Evolutionary conservation across 2,797 vertebrate species (phyloP).

Genomic region (Poecilia wingei): DNA sequence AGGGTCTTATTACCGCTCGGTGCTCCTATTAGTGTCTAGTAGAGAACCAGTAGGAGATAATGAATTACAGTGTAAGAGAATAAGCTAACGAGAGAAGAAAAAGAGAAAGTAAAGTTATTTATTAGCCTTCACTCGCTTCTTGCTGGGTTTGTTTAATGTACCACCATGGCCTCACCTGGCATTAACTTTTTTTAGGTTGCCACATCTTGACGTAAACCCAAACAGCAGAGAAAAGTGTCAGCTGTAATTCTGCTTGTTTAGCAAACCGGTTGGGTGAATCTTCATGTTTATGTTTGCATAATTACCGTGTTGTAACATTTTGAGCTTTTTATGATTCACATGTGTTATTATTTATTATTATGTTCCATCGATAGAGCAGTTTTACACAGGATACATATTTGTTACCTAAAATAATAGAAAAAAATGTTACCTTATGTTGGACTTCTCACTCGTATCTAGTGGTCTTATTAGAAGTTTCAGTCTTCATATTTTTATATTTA

Average conservation of each 20-base stretch:
- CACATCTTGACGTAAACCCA: background rate
- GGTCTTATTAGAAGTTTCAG: slow-evolving; percentile 33
- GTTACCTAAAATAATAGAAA: slow-evolving; percentile 1
- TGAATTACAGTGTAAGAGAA: slow-evolving; percentile 17
- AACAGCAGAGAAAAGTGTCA: background rate
- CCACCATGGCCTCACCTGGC: background rate
- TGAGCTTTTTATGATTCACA: background rate
- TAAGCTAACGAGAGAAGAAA: slow-evolving; percentile 4
- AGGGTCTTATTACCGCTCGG: slow-evolving; percentile 37
- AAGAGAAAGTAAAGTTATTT: slow-evolving; percentile 14
- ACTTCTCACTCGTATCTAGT: background rate
- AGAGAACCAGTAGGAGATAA: slow-evolving; percentile 14
- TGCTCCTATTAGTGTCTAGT: slow-evolving; percentile 43
- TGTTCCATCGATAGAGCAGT: background rate
- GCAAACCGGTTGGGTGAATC: background rate
- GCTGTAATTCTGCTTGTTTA: slow-evolving; percentile 13
- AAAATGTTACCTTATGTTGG: background rate
- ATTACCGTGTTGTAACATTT: background rate
- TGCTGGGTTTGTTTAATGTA: slow-evolving; percentile 28
- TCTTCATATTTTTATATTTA: slow-evolving; percentile 42
- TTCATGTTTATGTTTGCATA: background rate
- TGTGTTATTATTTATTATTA: background rate
- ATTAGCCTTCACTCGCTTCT: slow-evolving; percentile 10
- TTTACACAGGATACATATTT: background rate
- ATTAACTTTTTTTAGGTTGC: slow-evolving; percentile 6